Percentiles rank a stretch among this genome's conserved stretches.
Evolutionary conservation across 1,140 invertebrate species (phyloP).

Genomic region (Yoshiicerus persimilis): DNA sequence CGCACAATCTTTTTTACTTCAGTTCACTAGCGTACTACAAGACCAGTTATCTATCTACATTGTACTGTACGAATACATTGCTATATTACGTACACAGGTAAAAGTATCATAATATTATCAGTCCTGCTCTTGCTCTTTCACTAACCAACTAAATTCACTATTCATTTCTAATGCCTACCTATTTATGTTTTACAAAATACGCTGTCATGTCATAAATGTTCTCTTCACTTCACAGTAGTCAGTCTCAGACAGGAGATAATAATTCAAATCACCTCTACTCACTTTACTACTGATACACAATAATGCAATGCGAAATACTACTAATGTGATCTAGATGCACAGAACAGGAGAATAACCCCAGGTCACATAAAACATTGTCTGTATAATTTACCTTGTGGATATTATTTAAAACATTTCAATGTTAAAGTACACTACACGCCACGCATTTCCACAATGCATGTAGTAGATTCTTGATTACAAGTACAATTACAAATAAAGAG

Average conservation of each 20-base stretch:
- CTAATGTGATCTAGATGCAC: neutral
- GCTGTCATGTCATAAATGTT: neutral
- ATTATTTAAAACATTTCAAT: too few relatives aligned
- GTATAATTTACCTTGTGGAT: too few relatives aligned
- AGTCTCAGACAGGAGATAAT: too few relatives aligned
- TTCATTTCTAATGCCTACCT: neutral
- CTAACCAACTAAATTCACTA: neutral
- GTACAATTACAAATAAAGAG: too few relatives aligned
- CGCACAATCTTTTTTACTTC: neutral
- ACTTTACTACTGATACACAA: too few relatives aligned
- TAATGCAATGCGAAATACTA: neutral
- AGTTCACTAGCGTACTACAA: neutral
- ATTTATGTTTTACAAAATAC: neutral
- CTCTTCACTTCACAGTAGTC: neutral
- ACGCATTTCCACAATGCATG: too few relatives aligned
- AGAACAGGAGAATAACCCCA: neutral
- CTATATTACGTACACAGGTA: neutral
- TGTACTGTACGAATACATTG: too few relatives aligned
- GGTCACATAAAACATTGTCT: neutral
- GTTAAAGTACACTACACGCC: too few relatives aligned
- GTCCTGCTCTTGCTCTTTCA: too few relatives aligned
- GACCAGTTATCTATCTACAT: neutral
- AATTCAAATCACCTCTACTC: neutral
- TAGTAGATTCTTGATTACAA: too few relatives aligned
- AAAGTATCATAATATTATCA: neutral